Base-by-base conservation (phyloP, 2,888 invertebrate genomes). In the Ichneumon xanthorius region DNA sequence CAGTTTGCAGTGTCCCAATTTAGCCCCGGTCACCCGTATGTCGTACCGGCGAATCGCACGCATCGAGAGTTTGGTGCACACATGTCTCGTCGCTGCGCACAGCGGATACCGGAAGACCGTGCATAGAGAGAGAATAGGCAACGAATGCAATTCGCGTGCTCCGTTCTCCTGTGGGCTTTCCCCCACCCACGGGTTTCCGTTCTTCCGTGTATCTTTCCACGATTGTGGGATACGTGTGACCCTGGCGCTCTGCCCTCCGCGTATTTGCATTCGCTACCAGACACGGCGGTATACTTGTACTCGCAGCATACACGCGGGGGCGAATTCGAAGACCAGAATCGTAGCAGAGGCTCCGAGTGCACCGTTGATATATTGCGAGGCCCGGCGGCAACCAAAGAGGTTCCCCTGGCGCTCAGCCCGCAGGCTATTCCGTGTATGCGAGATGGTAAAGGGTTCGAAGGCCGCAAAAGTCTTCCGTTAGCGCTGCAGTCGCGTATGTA, bases 201-300 rank as follows among this genome's bases (percentile, higher is more conserved):
- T 80, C 67, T 73, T 67, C 14, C 37, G 77, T 80, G 71, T 84
- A 30, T 84, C 77, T 77, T 80, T 72, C 76, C n/a, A 71, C 77
- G 67, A 67, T 80, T 77, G 84, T 45, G 71, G 61, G 63, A 45
- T 50, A 79, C 61, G 71, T 63, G 71, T 58, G 75, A 84, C 71
- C 70, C 45, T 19, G 26, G 67, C 30, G 45, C 37, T 72, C 65
- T 67, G 65, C 63, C n/a, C 75, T 58, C 16, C 30, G 84, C 14
- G 67, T 84, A 80, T 84, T 80, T 84, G 77, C 80, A 72, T 80
- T 77, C 40, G 72, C 76, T 33, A 65, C 37, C 48, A 80, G 80
- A 30, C 48, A 16, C 65, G 19, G n/a, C 19, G 33, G 19, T 33
- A 26, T 26, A 61, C 16, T 61, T 33, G 4, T 16, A 37, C 55